Percentiles rank a stretch among this genome's conserved stretches.
phyloP scores from a whole-genome alignment of 2,888 invertebrate species.

The Zaprionus lineosus region DNA sequence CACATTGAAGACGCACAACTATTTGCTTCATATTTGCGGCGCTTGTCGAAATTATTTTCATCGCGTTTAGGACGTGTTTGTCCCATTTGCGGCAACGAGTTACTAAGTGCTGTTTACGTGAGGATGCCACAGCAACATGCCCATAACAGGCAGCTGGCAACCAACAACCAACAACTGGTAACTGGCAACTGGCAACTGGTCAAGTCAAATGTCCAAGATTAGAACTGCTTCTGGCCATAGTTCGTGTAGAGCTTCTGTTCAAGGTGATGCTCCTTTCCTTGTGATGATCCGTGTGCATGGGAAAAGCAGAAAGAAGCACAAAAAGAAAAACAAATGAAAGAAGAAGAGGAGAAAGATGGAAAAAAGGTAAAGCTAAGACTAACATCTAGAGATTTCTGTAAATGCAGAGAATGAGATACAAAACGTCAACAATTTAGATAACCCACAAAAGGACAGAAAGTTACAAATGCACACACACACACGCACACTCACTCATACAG shows the following conservation, averaged over 20 bases:
- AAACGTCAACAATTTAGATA: slow-evolving; percentile 15
- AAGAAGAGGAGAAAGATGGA: neutral
- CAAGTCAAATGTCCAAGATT: slow-evolving; percentile 11
- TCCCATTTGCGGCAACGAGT: slow-evolving; percentile 58
- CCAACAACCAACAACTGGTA: slow-evolving; percentile 8
- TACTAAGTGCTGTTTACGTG: slow-evolving; percentile 36
- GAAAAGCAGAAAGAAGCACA: neutral
- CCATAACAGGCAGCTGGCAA: slow-evolving; percentile 35
- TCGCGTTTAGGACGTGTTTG: slow-evolving; percentile 49
- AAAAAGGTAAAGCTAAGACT: neutral
- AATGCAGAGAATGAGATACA: neutral
- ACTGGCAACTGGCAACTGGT: neutral
- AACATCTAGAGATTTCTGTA: neutral
- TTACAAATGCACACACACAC: too few relatives aligned
- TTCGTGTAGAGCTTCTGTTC: slow-evolving; percentile 8
- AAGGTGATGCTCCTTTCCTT: too few relatives aligned
- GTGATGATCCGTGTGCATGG: neutral
- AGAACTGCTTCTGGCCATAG: slow-evolving; percentile 30
- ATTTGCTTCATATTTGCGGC: slow-evolving; percentile 50
- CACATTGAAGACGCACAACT: slow-evolving; percentile 32
- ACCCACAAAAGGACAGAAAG: slow-evolving; percentile 5
- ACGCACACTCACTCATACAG: too few relatives aligned
- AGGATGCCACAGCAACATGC: slow-evolving; percentile 35
- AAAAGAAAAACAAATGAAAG: too few relatives aligned
- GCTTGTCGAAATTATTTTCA: slow-evolving; percentile 55